Conservation (phyloP, 1,140 invertebrate genomes). For the Drosophila nasuta region DNA sequence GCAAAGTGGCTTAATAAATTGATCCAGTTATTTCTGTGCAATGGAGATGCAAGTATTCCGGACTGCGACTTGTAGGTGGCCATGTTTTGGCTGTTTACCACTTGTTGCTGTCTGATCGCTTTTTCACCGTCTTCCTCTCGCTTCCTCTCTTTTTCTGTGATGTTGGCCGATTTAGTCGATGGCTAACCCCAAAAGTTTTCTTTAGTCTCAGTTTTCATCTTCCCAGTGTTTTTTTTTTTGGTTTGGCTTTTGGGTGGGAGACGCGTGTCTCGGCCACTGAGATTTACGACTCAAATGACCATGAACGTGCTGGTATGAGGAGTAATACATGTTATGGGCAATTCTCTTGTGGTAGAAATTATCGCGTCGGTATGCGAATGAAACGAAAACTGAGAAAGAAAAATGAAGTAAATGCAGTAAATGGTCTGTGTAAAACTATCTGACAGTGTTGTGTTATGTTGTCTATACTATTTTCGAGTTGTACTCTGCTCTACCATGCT, state of each 20-base stretch:
- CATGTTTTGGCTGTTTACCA: conserved; percentile 53
- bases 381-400: conserved; percentile 43
- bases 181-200: conserved; percentile 8
- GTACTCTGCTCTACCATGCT: too few relatives aligned
- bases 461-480: neutral
- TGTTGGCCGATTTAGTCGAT: conserved; percentile 37
- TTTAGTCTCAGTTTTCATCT: conserved; percentile 18
- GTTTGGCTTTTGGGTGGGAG: conserved; percentile 14
- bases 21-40: conserved; percentile 41
- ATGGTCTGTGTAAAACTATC: conserved; percentile 37
- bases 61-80: conserved; percentile 43
- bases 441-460: conserved; percentile 10
- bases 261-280: conserved; percentile 48
- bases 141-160: conserved; percentile 11
- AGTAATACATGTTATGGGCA: conserved; percentile 7
- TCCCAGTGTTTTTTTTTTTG: conserved; percentile 19
- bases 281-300: conserved; percentile 60
- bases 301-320: conserved; percentile 58
- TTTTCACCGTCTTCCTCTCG: neutral
- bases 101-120: conserved; percentile 33
- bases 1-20: conserved; percentile 55
- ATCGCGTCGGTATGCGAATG: conserved; percentile 48
- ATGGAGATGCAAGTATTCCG: conserved; percentile 3
- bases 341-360: conserved; percentile 33
- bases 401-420: conserved; percentile 19